These are phyloP conservation scores for Gallirallus australis DNA, from an alignment of 2,797 vertebrate species.

Conservation along the genomic window DNA sequence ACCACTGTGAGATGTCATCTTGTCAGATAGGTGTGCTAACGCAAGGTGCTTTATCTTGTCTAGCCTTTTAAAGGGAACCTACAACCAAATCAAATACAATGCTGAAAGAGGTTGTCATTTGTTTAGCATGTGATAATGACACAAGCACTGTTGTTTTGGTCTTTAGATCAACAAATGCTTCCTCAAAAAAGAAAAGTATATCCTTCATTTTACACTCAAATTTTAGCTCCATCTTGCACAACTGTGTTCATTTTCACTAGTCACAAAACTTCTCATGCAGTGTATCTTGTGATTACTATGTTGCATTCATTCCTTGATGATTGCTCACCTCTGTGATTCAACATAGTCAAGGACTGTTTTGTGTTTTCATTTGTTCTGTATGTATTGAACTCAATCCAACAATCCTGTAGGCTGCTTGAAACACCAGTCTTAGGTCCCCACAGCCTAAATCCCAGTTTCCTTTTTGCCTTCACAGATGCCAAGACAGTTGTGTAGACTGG, in stretches of 20 bases:
- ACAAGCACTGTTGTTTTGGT: not conserved
- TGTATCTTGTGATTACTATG: conserved; percentile 9
- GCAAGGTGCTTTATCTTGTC: conserved; percentile 1
- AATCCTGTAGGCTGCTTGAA: not conserved
- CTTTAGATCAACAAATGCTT: not conserved
- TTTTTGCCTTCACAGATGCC: not conserved
- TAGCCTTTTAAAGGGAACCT: not conserved
- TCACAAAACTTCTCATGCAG: conserved; percentile 2
- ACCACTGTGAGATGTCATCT: not conserved
- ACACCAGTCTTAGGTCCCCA: not conserved
- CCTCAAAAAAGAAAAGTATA: not conserved
- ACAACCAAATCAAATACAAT: not conserved
- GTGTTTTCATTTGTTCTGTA: not conserved
- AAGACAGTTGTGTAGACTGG: not conserved
- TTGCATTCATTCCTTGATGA: not conserved
- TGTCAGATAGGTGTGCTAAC: not conserved
- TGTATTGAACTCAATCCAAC: not conserved
- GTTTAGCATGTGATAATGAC: not conserved
- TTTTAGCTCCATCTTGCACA: conserved; percentile 20
- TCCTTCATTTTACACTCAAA: conserved; percentile 22
- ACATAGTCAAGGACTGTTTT: not conserved
- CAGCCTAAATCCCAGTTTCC: not conserved
- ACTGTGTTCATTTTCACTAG: conserved; percentile 19
- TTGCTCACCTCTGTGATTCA: not conserved
- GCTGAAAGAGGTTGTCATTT: not conserved